Conservation (phyloP, 2,888 invertebrate species). For the Aethes cnicana region DNA sequence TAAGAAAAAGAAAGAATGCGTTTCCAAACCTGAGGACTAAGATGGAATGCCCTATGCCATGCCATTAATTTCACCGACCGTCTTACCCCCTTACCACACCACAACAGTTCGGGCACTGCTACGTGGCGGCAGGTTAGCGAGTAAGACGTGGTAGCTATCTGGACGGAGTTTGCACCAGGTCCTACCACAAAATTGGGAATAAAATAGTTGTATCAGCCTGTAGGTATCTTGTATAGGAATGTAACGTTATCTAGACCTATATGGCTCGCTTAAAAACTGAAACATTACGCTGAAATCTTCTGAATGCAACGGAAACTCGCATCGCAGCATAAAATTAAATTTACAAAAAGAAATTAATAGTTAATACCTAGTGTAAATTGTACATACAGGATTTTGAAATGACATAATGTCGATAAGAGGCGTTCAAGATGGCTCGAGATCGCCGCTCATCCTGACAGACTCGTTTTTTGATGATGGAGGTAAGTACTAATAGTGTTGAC, state of each 20-base stretch:
- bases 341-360: background rate
- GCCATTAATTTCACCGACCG: no score
- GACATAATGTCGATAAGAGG: slow-evolving; percentile 70
- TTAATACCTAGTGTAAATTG: slow-evolving; percentile 11
- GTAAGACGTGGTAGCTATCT: no score
- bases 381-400: slow-evolving; percentile 21
- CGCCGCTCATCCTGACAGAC: slow-evolving; percentile 68
- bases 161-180: no score
- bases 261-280: slow-evolving; percentile 4
- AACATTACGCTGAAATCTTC: slow-evolving; percentile 5
- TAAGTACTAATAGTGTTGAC: slow-evolving; percentile 44
- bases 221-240: background rate
- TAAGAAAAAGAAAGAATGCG: no score
- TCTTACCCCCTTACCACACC: no score
- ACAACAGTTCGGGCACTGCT: no score
- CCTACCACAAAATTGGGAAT: no score
- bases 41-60: no score
- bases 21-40: no score
- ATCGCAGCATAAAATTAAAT: slow-evolving; percentile 8
- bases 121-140: no score
- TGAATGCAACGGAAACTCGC: slow-evolving; percentile 23
- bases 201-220: slow-evolving; percentile 6
- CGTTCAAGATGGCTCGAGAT: slow-evolving; percentile 70
- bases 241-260: background rate
- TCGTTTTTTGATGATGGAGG: slow-evolving; percentile 75